A percentile compares a stretch with the other conserved stretches of the same genome.
These are phyloP conservation scores for Urocynchramus pylzowi DNA, from an alignment of 2,113 vertebrate genomes.

Conservation along the genomic window DNA sequence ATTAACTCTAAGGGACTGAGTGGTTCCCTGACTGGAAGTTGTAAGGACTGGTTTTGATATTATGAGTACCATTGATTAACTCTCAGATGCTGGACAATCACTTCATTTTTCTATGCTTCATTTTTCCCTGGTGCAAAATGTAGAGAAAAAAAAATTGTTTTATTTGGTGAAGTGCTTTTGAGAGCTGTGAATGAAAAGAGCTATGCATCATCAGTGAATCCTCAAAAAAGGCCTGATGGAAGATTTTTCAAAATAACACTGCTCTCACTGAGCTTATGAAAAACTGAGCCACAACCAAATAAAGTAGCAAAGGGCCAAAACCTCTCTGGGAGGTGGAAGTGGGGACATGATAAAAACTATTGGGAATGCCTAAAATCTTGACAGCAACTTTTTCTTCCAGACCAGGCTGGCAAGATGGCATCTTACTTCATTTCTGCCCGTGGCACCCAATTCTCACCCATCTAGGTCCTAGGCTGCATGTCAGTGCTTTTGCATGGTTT, in stretches of 20 bases:
- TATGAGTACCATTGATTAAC: slow-evolving; percentile 10
- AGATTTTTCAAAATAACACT: background rate
- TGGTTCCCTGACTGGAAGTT: background rate
- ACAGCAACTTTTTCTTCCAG: background rate
- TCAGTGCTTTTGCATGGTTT: background rate
- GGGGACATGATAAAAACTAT: background rate
- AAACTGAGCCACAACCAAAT: background rate
- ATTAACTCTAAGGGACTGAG: slow-evolving; percentile 33
- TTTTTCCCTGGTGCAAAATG: background rate
- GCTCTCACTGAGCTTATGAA: background rate
- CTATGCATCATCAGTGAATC: background rate
- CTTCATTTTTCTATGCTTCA: background rate
- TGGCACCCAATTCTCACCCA: background rate
- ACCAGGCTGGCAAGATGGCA: background rate
- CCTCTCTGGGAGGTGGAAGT: background rate
- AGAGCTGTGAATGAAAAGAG: background rate
- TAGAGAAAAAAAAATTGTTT: background rate
- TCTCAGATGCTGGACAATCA: background rate
- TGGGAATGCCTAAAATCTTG: background rate
- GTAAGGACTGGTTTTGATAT: background rate
- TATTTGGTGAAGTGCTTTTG: slow-evolving; percentile 13
- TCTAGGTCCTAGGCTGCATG: background rate
- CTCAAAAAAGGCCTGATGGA: background rate
- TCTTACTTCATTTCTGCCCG: background rate
- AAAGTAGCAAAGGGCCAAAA: background rate